Evolutionary conservation across 1,140 invertebrate species (phyloP), one percentile per base, ranked within the genome.

Genomic region (Ectropis grisescens): DNA sequence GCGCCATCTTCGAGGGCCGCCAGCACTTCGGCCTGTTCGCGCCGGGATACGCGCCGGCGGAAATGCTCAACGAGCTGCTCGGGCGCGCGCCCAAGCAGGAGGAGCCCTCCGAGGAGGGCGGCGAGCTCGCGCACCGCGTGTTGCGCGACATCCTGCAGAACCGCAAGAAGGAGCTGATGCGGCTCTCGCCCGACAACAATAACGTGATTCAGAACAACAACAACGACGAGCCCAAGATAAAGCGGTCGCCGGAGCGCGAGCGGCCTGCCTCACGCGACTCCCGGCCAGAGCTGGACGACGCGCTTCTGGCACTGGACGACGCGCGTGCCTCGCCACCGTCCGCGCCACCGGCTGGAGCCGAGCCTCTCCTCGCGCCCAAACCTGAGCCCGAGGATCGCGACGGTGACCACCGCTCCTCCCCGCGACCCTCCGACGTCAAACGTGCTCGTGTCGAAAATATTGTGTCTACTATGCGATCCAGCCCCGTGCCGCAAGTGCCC

Each of bases 381-480:
- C 85, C 84, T 40, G 90, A 92, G 64, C 86, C 90, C 3, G 88
- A 90, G 44, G 86, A 88, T 43, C 67, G 68, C 45, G 83, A 85
- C 41, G 83, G 82, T 56, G 84, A 85, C 33, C 78, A 85, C 19
- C 85, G 87, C 11, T 79, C 71, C 37, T 85, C 75, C 46, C 84
- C 85, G 53, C 80, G 82, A 46, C 78, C 82, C 50, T 4, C 3
- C 16, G 93, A 95, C 67, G 88, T 93, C 44, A 97, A 97, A 78
- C 89, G 94, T 44, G 93, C 94, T 11, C 88, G 95, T 37, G 94
- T 97, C 33, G 96, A 98, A 84, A 96, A 96, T 71, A 97, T 97
- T 44, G 93, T 97, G 31, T 94, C 91, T 32, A 93, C 91, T 29
- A 97, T 97, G 91, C 86, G 93, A 37, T 91, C 91, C 48, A 93